phyloP scores from a whole-genome alignment of 2,797 vertebrate species.

The Calcarius lapponicus region DNA sequence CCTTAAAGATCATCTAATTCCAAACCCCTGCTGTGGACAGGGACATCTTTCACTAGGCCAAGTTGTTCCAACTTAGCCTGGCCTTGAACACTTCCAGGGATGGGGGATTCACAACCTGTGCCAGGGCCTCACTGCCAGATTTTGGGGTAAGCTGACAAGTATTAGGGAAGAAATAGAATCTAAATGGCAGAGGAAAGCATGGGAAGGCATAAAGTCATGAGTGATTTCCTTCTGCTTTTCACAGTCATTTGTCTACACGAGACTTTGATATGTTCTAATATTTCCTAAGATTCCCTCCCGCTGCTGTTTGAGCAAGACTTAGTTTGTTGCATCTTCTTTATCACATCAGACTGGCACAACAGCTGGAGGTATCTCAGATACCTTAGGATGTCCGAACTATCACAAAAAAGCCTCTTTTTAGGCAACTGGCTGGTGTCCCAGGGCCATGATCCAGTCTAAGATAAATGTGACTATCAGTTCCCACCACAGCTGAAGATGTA shows the following conservation, averaged over 20 bases:
- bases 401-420: neutral
- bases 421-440: neutral
- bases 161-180: neutral
- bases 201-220: neutral
- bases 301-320: neutral
- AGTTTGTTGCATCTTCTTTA: neutral
- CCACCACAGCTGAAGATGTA: neutral
- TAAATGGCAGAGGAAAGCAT: neutral
- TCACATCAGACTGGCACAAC: neutral
- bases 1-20: neutral
- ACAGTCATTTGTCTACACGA: neutral
- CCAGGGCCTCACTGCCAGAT: neutral
- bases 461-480: neutral
- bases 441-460: neutral
- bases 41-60: neutral
- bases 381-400: neutral
- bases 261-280: neutral
- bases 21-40: neutral
- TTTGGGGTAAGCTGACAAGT: neutral
- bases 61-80: neutral
- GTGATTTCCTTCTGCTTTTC: neutral
- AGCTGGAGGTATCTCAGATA: neutral
- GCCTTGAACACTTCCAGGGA: neutral
- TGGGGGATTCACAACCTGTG: neutral
- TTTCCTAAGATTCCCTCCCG: neutral